Evolutionary conservation across 1,140 invertebrate genomes (phyloP), one percentile per base, ranked within the genome.

Genomic region (Armadillidium nasatum): DNA sequence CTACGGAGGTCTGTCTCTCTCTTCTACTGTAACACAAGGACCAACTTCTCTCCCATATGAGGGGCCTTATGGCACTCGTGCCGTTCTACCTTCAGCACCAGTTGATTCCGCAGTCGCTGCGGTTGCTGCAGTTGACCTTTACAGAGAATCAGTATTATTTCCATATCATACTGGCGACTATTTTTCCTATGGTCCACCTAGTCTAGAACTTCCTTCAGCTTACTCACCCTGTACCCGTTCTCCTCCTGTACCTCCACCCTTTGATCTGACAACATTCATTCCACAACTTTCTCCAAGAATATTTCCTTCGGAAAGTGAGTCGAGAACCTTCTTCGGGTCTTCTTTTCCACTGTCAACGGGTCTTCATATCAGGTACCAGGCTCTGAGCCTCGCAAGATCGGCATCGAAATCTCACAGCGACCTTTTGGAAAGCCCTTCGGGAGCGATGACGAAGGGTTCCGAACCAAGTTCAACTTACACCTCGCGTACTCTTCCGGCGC

Each of bases 331-430:
- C 46, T 50, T 50, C 21, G 45, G 7, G 73, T 76, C 60, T 71
- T 76, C 67, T 44, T 45, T 71, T 54, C 70, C 4, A 22, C 44
- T 10, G 23, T 74, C 77, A 11, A 69, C 71, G 21, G 74, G 78
- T 69, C 77, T 78, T 0, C 77, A 81, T 23, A 73, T 74, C 44
- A 75, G 77, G 15, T 81, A 81, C 73, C 77, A 78, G 23, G 79
- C 76, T 43, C 73, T 81, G 13, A 76, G 75, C 19, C 73, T 81
- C 46, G 79, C 79, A 0, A 19, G 79, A 44, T 74, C 79, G 6
- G 78, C 79, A 10, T 81, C 76, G n/a, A 54, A 77, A 11, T 81
- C 79, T 21, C 79, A 81, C 70, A 76, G 76, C 6, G 79, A 81
- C 70, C 79, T 81, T 1, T 21, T 73, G 19, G 75, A 78, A 19